Percentiles rank a stretch among this genome's conserved stretches.
Evolutionary conservation across 2,888 invertebrate species (phyloP).

Genomic region (Frankliniella fusca): DNA sequence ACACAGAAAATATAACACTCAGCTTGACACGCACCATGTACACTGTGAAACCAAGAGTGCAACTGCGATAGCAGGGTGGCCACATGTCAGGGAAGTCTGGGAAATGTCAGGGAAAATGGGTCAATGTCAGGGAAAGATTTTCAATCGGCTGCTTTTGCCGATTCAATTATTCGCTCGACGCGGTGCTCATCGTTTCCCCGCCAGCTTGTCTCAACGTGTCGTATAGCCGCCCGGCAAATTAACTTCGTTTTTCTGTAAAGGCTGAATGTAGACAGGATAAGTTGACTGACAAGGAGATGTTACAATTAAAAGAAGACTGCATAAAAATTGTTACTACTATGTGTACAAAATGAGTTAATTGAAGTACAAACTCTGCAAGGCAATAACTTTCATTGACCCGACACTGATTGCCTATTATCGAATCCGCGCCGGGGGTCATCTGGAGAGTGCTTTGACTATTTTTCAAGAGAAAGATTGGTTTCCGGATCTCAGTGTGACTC

Average conservation of each 20-base stretch:
- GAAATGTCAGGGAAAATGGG: too few relatives aligned
- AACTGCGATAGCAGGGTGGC: too few relatives aligned
- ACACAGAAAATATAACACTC: too few relatives aligned
- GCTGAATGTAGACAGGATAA: background rate
- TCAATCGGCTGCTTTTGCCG: too few relatives aligned
- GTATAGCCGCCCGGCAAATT: too few relatives aligned
- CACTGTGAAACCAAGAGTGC: too few relatives aligned
- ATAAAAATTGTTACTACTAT: background rate
- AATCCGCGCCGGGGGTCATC: background rate
- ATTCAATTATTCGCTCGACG: too few relatives aligned
- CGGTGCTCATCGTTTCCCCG: too few relatives aligned
- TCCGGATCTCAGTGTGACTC: background rate
- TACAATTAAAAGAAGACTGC: background rate
- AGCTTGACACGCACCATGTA: too few relatives aligned
- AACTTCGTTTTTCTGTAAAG: background rate
- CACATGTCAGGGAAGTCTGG: too few relatives aligned
- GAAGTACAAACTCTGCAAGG: background rate
- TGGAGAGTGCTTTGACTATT: background rate
- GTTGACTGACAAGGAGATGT: background rate
- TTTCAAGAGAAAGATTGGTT: background rate
- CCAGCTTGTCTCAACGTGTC: too few relatives aligned
- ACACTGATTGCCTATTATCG: background rate
- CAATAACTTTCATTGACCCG: background rate
- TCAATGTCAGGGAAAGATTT: too few relatives aligned
- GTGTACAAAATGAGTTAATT: background rate